Base-by-base conservation (phyloP, 2,113 vertebrate species). In the Rhinopithecus roxellana region DNA sequence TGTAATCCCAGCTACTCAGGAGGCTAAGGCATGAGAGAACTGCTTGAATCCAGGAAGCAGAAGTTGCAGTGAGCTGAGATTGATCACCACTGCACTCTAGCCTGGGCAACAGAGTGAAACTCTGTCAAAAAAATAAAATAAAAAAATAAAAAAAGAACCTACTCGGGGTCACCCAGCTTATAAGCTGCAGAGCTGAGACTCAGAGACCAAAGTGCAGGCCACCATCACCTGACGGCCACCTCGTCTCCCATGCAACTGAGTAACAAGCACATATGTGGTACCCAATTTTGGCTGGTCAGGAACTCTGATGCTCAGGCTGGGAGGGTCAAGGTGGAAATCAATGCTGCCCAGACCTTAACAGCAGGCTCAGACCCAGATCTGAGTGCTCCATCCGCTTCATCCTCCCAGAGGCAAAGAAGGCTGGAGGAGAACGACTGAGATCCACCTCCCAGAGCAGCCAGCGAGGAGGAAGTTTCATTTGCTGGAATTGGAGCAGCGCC, bases 391-490 rank as follows among this genome's bases (percentile, higher is more conserved):
- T 43, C 8, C 50, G 0, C 61, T 25, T 57, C 5, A 0, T 43
- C 11, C 67, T 89, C 35, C 77, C 86, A 67, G 50, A 85, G 59
- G 35, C 61, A n/a, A 30, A 17, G 22, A 69, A 80, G 13, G 13
- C 38, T 3, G 0, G 1, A 45, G 27, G 27, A 69, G 27, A 52
- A 4, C 0, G 0, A 6, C 18, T 1, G 5, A 25, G 27, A 38
- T 23, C 25, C 0, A 1, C 38, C 23, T 81, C 70, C 55, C 5
- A 32, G 67, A 16, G 30, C 45, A 16, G 43, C 75, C 13, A 6
- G 1, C 1, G 0, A 4, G n/a, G 30, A 72, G 43, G 11, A 12
- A 45, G 35, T 1, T 6, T 57, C 86, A 3, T 59, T 38, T 22
- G 22, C 85, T 35, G 79, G 79, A 83, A 35, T 0, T n/a, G 18